phyloP scores from a whole-genome alignment of 2,888 invertebrate species.

The Cabera pusaria region DNA sequence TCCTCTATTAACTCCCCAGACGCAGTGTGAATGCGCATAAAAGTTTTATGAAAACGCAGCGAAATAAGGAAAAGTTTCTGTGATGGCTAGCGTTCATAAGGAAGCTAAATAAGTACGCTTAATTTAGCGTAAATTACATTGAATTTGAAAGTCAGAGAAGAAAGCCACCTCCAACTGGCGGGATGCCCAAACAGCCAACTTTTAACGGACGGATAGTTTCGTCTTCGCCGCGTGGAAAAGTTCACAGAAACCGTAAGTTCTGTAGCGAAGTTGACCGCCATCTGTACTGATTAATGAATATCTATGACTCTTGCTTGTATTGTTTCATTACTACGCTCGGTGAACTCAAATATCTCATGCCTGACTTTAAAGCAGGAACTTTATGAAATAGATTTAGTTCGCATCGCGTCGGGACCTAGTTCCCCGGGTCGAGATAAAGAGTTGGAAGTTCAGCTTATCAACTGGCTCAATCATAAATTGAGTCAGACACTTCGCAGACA shows the following conservation, averaged over 20 bases:
- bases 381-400: conserved; percentile 32
- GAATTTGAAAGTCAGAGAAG: conserved; percentile 19
- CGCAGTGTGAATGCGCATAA: conserved; percentile 42
- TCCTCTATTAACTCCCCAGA: conserved; percentile 37
- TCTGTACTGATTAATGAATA: conserved; percentile 60
- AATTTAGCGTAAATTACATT: conserved; percentile 18
- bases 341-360: conserved; percentile 43
- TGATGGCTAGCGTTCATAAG: conserved; percentile 21
- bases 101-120: conserved; percentile 18
- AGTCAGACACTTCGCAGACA: conserved; percentile 5
- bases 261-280: conserved; percentile 51
- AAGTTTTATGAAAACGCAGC: conserved; percentile 53
- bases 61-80: conserved; percentile 38
- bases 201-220: conserved; percentile 37
- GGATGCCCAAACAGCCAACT: conserved; percentile 34
- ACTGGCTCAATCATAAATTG: conserved; percentile 20
- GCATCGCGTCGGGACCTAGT: conserved; percentile 16
- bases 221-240: conserved; percentile 24
- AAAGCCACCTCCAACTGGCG: conserved; percentile 26
- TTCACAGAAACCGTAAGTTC: conserved; percentile 42
- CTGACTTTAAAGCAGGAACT: conserved; percentile 37
- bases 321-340: conserved; percentile 41
- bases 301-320: conserved; percentile 52
- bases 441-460: conserved; percentile 19
- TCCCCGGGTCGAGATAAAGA: conserved; percentile 16